Conservation (phyloP, 2,888 invertebrate species). For the Chymomyza caudatula region DNA sequence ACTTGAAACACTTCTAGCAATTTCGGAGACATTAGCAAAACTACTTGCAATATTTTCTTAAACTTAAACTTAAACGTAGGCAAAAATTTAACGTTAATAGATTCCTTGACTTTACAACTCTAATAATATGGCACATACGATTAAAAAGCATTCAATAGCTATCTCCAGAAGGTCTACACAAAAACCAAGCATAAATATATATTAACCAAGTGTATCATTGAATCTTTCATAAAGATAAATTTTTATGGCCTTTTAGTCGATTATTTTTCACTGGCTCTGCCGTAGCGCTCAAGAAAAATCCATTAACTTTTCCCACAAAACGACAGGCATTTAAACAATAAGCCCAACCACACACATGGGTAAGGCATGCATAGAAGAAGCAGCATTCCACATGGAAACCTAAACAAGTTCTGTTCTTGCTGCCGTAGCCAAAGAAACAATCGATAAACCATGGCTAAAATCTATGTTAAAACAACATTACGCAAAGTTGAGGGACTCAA, state of each 20-base stretch:
- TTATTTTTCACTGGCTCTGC: not conserved
- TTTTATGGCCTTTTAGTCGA: not conserved
- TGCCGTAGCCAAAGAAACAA: conserved; percentile 18
- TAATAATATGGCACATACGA: not conserved
- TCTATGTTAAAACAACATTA: conserved; percentile 44
- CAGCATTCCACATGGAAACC: not conserved
- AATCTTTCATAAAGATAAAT: not conserved
- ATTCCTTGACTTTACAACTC: not conserved
- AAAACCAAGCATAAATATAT: not conserved
- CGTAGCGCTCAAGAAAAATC: not conserved
- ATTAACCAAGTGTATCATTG: not conserved
- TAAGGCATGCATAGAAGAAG: conserved; percentile 1
- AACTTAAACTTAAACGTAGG: no score
- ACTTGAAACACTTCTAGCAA: no score
- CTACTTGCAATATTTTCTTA: no score
- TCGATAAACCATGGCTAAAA: conserved; percentile 52
- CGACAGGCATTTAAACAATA: conserved; percentile 23
- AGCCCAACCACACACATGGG: conserved; percentile 30
- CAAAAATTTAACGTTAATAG: not conserved
- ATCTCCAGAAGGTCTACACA: not conserved
- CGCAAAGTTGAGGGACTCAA: not conserved
- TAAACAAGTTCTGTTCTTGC: no score
- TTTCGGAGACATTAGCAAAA: no score
- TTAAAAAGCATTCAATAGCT: not conserved
- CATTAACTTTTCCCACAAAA: conserved; percentile 33